Evolutionary conservation across 2,113 vertebrate genomes (phyloP).

Genomic region (Rhagologus leucostigma): DNA sequence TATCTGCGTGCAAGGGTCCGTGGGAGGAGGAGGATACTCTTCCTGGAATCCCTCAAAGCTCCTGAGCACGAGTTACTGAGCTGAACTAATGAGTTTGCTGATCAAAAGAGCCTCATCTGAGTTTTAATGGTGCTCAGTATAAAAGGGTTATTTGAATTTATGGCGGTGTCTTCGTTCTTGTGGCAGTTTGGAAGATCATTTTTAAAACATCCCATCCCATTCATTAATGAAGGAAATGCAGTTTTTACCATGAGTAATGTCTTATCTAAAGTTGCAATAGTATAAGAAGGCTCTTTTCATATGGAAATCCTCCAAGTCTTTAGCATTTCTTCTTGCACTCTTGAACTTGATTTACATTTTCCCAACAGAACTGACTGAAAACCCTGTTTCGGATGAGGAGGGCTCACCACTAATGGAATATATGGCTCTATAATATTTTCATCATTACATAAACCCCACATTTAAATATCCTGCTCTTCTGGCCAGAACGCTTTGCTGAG

Average conservation of each 20-base stretch:
- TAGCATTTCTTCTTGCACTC: neutral
- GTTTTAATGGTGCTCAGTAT: neutral
- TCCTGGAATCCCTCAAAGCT: neutral
- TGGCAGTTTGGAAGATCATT: neutral
- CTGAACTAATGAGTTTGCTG: neutral
- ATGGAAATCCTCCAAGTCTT: constrained; percentile 21
- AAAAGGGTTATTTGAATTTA: neutral
- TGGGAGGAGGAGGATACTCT: neutral
- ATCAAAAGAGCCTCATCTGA: neutral
- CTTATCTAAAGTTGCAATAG: neutral
- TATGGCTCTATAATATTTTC: neutral
- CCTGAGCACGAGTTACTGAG: neutral
- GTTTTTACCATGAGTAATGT: neutral
- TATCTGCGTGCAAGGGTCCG: rapidly evolving
- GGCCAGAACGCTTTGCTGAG: neutral
- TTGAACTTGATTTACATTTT: neutral
- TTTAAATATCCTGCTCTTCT: constrained; percentile 21
- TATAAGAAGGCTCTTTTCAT: neutral
- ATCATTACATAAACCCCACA: neutral
- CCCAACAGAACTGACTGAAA: neutral
- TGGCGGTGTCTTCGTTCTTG: neutral
- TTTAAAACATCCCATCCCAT: neutral
- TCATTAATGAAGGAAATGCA: neutral
- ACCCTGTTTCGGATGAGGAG: neutral
- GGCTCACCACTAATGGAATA: neutral